Conservation (phyloP, 1,140 invertebrate genomes). For the Polypedilum pembai region DNA sequence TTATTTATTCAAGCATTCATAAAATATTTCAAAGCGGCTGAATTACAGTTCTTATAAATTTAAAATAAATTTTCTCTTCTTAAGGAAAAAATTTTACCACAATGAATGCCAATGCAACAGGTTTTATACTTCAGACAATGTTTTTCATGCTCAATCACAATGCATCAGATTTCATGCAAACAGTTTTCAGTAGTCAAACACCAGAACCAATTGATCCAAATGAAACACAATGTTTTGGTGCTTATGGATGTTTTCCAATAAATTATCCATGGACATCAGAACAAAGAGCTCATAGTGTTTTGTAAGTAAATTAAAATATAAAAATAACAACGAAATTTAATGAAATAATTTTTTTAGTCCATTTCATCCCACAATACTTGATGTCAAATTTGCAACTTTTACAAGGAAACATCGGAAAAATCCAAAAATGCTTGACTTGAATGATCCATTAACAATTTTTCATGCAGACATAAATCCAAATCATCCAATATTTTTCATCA, state of each 20-base stretch:
- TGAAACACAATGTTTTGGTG: conserved; percentile 58
- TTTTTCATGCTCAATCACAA: conserved; percentile 42
- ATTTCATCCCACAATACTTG: conserved; percentile 48
- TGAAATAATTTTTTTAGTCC: too few species aligned
- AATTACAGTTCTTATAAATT: too few species aligned
- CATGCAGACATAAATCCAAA: conserved; percentile 51
- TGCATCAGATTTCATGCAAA: conserved; percentile 40
- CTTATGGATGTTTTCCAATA: conserved; percentile 77
- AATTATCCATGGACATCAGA: conserved; percentile 70
- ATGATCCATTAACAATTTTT: conserved; percentile 52
- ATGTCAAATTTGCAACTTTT: conserved; percentile 51
- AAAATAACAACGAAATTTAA: too few species aligned
- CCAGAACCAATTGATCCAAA: conserved; percentile 42
- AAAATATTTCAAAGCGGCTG: too few species aligned
- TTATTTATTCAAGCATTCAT: too few species aligned
- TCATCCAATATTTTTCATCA: conserved; percentile 64
- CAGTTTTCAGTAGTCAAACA: conserved; percentile 37
- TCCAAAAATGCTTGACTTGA: conserved; percentile 54
- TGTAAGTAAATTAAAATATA: background rate
- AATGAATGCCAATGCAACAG: conserved; percentile 32
- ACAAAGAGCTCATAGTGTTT: conserved; percentile 66
- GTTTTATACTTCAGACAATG: conserved; percentile 42
- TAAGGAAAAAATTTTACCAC: too few species aligned
- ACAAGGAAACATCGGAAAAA: conserved; percentile 47
- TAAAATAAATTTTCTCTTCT: too few species aligned